Percentiles rank a stretch among this genome's conserved stretches.
Evolutionary conservation across 2,797 vertebrate genomes (phyloP).

Genomic region (Masticophis lateralis): DNA sequence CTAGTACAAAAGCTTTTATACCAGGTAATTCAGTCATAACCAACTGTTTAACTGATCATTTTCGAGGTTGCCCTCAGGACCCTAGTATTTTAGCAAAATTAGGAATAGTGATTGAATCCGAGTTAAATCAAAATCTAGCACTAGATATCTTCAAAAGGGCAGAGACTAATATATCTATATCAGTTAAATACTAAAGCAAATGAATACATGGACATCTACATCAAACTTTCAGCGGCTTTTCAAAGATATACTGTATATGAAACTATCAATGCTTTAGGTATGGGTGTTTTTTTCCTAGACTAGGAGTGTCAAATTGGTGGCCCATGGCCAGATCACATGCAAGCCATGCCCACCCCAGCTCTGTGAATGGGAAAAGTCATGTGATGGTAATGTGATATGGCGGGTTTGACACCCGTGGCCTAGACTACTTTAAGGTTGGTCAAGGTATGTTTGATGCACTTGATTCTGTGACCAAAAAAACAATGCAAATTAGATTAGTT

Average conservation of each 20-base stretch:
- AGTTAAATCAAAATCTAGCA: background rate
- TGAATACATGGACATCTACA: background rate
- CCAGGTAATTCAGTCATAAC: background rate
- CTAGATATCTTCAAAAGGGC: background rate
- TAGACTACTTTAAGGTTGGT: background rate
- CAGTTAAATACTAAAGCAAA: background rate
- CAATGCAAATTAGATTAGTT: background rate
- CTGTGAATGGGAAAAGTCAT: background rate
- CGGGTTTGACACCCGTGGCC: background rate
- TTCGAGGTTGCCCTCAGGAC: background rate
- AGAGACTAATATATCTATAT: background rate
- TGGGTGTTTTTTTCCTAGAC: background rate
- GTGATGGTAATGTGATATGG: no score
- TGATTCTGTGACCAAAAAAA: background rate
- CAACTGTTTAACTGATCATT: background rate
- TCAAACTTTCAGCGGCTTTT: background rate
- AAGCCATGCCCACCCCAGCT: background rate
- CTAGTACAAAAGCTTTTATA: background rate
- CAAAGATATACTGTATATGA: background rate
- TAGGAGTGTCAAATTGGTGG: background rate
- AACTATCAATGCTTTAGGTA: background rate
- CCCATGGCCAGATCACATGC: fast-evolving
- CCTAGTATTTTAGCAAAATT: background rate
- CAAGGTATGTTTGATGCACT: background rate
- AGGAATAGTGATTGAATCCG: background rate